Base-by-base conservation (phyloP, 2,888 invertebrate species). In the Tridacna gigas region DNA sequence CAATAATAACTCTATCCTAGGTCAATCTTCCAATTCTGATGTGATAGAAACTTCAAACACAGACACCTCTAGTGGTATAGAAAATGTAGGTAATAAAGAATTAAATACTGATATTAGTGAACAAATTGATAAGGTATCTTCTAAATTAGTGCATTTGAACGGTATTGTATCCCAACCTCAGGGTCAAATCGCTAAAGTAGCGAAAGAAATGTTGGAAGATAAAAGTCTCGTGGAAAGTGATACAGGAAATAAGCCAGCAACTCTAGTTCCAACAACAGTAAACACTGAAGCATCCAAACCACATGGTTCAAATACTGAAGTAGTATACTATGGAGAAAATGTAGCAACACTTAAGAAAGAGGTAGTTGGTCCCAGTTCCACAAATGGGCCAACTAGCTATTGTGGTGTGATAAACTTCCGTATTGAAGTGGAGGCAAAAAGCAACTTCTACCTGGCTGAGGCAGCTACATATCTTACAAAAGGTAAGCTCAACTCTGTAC, bases 391-490 rank as follows among this genome's bases (percentile, higher is more conserved):
- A 48, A 84, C 82, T 56, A 79, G 80, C 61, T 86, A 82, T 77
- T 85, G 84, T 71, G 86, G 88, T 60, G 82, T 87, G n/a, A 56
- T 88, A 25, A 51, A 69, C 28, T 88, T 85, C 73, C 26, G 84
- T 51, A 66, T 80, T 45, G 84, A 89, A 61, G 77, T 78, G 15
- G 82, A 79, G 63, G 37, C 83, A 60, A 86, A 73, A 47, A 80
- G 73, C 56, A 84, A 79, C 75, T 91, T 89, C 79, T 88, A 89
- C 77, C 66, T 88, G 37, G 82, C 78, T 47, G 91, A 91, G 65
- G 89, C 88, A 79, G 89, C 86, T 47, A 77, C 71, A 45, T 89
- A 82, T 79, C 80, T 91, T 18, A 87, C 84, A 28, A 86, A 79
- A 87, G 90, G 91, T 90, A 47, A 66, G 76, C 25, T 48, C 0